These are phyloP conservation scores for Agonopterix arenella DNA, from an alignment of 2,888 invertebrate genomes.

Conservation along the genomic window DNA sequence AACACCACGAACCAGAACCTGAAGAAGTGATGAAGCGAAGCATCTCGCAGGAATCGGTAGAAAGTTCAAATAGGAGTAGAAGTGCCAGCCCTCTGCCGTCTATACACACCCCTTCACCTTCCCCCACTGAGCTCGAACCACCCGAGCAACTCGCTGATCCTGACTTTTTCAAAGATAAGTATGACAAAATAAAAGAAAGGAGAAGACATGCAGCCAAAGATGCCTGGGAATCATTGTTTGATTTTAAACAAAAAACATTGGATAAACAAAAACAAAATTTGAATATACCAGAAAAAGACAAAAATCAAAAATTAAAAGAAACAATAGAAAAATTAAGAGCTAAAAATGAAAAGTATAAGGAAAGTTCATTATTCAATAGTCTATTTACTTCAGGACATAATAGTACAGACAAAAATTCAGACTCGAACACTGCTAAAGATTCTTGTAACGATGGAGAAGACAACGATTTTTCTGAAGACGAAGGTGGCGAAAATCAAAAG, in stretches of 20 bases:
- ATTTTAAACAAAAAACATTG: constrained; percentile 57
- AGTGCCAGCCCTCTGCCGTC: constrained; percentile 67
- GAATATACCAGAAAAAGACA: constrained; percentile 59
- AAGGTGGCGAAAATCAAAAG: constrained; percentile 30
- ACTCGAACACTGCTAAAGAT: constrained; percentile 29
- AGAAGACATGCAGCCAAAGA: constrained; percentile 70
- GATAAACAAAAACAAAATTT: constrained; percentile 57
- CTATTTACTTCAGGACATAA: constrained; percentile 42
- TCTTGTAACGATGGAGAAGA: constrained; percentile 28
- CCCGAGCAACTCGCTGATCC: constrained; percentile 38
- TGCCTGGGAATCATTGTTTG: constrained; percentile 65
- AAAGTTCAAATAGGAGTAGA: constrained; percentile 59
- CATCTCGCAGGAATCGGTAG: constrained; percentile 48
- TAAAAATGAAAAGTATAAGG: constrained; percentile 76
- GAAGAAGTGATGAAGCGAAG: constrained; percentile 32
- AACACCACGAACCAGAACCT: constrained; percentile 40
- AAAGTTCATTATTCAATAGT: constrained; percentile 45
- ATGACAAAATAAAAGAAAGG: constrained; percentile 79
- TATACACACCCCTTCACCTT: constrained; percentile 59
- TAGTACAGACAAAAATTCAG: constrained; percentile 31
- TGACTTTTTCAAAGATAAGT: constrained; percentile 75
- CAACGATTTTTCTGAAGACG: constrained; percentile 27
- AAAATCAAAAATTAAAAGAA: constrained; percentile 69
- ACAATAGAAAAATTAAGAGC: constrained; percentile 81
- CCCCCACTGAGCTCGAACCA: constrained; percentile 42